Evolutionary conservation across 2,888 invertebrate species (phyloP), one percentile per base, ranked within the genome.

Genomic region (Pachydiplax longipennis): DNA sequence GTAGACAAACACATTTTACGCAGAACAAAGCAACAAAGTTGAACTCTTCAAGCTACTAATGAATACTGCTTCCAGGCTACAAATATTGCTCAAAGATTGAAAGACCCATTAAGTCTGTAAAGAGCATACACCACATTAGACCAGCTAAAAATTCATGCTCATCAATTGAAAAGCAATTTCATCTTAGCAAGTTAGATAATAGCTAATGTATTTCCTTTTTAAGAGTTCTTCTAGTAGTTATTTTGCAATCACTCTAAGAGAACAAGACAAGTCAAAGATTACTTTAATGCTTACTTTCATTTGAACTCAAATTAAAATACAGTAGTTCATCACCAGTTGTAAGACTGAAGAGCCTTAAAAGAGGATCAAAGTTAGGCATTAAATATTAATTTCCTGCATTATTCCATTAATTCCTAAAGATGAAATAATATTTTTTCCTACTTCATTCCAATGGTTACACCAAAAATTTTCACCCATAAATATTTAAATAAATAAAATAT

Each of bases 111-210:
- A 65, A 37, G 40, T 81, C n/a, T 37, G 37, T 44, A 5, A 61
- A 65, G 22, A 87, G 61, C 87, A 87, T 87, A 61, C 61, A 87
- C 87, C 61, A 87, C 65, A 87, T 61, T 37, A 44, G 13, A 61
- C 58, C 58, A 87, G 87, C 87, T 61, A 61, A 37, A 58, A 87
- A 10, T n/a, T 61, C 87, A 87, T 87, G 87, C 87, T 87, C 22
- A 65, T 87, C n/a, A 40, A 61, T 15, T n/a, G 22, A 65, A 31
- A 87, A 48, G 61, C 61, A 35, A 61, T 61, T 35, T 22, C 61
- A 61, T 58, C 58, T 87, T 37, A 87, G 31, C 31, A 25, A 73
- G n/a, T 73, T 73, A 73, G 73, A 73, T 12, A 31, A 31, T 31
- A 25, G 73, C 31, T 73, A 73, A 73, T 3, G 13, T 73, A 15